A percentile compares a stretch with the other conserved stretches of the same genome.
phyloP scores from a whole-genome alignment of 2,888 invertebrate species.

The Acanthoscelides obtectus region DNA sequence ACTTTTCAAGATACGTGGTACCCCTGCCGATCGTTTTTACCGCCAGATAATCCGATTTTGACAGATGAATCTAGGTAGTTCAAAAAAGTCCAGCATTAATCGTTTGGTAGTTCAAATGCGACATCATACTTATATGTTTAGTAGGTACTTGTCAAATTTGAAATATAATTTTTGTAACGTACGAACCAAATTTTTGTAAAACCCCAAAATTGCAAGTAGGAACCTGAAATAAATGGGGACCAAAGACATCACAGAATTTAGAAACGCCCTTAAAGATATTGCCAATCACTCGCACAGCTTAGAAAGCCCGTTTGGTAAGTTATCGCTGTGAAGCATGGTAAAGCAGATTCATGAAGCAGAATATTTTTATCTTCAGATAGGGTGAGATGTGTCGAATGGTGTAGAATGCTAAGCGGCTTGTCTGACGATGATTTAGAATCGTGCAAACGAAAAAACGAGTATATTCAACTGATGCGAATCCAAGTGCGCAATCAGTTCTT shows the following conservation, averaged over 20 bases:
- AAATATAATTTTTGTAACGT: background rate
- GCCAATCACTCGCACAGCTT: conserved; percentile 39
- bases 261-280: conserved; percentile 43
- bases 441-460: conserved; percentile 50
- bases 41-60: no score
- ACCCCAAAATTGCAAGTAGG: background rate
- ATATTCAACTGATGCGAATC: conserved; percentile 51
- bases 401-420: conserved; percentile 47
- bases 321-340: background rate
- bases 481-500: conserved; percentile 48
- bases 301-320: conserved; percentile 43
- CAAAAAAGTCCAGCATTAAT: no score
- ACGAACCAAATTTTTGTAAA: background rate
- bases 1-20: no score
- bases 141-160: conserved; percentile 1
- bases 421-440: conserved; percentile 47
- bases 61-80: background rate
- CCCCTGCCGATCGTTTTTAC: no score
- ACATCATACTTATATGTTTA: background rate
- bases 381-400: conserved; percentile 53
- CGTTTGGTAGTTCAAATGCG: conserved; percentile 13
- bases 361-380: conserved; percentile 43
- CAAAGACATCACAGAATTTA: conserved; percentile 43
- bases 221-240: conserved; percentile 37
- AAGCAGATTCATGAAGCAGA: background rate